Base-by-base conservation (phyloP, 2,113 vertebrate species). In the Seriola quinqueradiata region DNA sequence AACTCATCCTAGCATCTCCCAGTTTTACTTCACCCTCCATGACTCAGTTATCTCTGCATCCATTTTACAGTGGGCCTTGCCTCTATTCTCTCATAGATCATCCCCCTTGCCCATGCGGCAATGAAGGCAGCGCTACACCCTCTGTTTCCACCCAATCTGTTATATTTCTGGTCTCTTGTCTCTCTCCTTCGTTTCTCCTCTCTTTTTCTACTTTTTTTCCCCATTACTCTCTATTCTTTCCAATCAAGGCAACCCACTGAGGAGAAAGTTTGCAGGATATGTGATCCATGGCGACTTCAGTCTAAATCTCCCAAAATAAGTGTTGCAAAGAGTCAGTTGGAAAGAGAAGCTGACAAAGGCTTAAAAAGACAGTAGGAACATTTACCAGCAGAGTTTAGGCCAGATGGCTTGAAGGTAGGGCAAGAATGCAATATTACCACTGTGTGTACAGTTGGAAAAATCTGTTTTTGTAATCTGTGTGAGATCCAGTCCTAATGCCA, bases 11-110 rank as follows among this genome's bases (percentile, higher is more conserved):
- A 79, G n/a, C 32, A 57, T 70, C 36, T 77, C 23, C 13, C 38
- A n/a, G 54, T 66, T 81, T 5, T 55, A 5, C 13, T 42, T 61
- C 12, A 75, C 1, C 19, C 59, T 74, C 70, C 55, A 23, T 73
- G 69, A 80, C 48, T 82, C 70, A 83, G 8, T 81, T 46, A 79
- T 54, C 48, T 38, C 61, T 71, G 25, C 48, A 70, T 55, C 12
- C 8, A 19, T 70, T 70, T 57, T 65, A 77, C 40, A 28, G 21
- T 74, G n/a, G 48, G 57, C 34, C 25, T 82, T 63, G 8, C 42
- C 60, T 79, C 50, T 12, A 32, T 75, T 57, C 59, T 25, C 44
- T n/a, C 68, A 40, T 32, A 21, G 8, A 21, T 65, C 25, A 52
- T 4, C 50, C 19, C 28, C n/a, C 65, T 19, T n/a, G 14, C 60